Percentiles rank a stretch among this genome's conserved stretches.
Evolutionary conservation across 2,888 invertebrate genomes (phyloP).

Genomic region (Machimus rusticus): DNA sequence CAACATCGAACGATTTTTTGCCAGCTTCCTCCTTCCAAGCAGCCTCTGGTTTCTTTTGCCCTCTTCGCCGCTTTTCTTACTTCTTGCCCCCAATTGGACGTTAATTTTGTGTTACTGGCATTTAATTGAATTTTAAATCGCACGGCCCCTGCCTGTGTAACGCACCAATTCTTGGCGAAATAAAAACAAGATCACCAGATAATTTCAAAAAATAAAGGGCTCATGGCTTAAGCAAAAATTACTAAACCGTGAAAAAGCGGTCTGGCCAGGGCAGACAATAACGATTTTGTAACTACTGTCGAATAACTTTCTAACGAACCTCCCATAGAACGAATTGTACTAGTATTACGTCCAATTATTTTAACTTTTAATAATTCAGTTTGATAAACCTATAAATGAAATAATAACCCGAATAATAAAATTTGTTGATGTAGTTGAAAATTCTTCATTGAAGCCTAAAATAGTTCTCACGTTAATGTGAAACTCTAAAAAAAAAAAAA

Average conservation of each 20-base stretch:
- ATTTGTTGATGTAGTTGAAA: no score
- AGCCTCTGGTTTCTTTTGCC: neutral
- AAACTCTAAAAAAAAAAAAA: no score
- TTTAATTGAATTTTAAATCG: slow-evolving; percentile 28
- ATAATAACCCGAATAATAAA: no score
- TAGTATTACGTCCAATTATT: no score
- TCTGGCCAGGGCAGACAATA: neutral
- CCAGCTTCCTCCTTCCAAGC: slow-evolving; percentile 17
- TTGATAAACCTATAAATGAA: no score
- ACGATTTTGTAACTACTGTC: no score
- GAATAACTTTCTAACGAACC: no score
- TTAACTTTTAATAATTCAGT: no score
- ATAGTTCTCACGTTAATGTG: no score
- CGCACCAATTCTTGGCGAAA: slow-evolving; percentile 1
- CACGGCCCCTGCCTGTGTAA: neutral
- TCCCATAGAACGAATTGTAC: no score
- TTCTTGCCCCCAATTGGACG: neutral
- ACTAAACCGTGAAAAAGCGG: neutral
- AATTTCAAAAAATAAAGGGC: neutral
- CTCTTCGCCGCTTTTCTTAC: neutral
- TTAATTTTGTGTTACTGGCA: neutral
- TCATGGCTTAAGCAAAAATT: neutral
- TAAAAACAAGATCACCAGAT: neutral
- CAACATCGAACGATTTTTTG: neutral
- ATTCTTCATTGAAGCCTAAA: no score